Conservation (phyloP, 2,888 invertebrate genomes). For the Bombylius discolor region DNA sequence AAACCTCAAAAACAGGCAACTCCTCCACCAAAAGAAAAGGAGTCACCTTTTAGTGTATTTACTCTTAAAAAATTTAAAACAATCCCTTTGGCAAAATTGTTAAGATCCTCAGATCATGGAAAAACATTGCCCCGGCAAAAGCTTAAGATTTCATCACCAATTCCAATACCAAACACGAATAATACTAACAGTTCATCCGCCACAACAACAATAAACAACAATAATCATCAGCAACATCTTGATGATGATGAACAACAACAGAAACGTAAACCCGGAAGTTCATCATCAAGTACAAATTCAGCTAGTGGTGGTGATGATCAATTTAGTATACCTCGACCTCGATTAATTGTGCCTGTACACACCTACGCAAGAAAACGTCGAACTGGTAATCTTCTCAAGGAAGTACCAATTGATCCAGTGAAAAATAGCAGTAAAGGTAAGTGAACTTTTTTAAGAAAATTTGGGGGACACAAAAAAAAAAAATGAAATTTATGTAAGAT, state of each 20-base stretch:
- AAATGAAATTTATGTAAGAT: no score
- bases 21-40: not conserved
- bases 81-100: slow-evolving; percentile 7
- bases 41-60: not conserved
- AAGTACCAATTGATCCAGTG: slow-evolving; percentile 21
- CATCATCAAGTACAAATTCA: slow-evolving; percentile 21
- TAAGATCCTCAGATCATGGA: slow-evolving; percentile 1
- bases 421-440: slow-evolving; percentile 9
- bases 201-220: not conserved
- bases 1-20: no score
- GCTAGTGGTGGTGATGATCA: slow-evolving; percentile 40
- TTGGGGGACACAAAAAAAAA: no score
- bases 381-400: slow-evolving; percentile 57
- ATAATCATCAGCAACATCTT: not conserved
- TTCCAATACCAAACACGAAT: not conserved
- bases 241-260: not conserved
- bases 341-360: slow-evolving; percentile 77
- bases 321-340: slow-evolving; percentile 73
- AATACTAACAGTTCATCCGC: not conserved
- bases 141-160: not conserved
- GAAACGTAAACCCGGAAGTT: slow-evolving; percentile 20
- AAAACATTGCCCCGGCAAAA: not conserved
- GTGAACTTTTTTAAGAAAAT: not conserved
- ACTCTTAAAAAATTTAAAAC: slow-evolving; percentile 8
- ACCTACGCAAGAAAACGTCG: slow-evolving; percentile 70